phyloP scores from a whole-genome alignment of 2,888 invertebrate species.

The Ditula angustiorana region DNA sequence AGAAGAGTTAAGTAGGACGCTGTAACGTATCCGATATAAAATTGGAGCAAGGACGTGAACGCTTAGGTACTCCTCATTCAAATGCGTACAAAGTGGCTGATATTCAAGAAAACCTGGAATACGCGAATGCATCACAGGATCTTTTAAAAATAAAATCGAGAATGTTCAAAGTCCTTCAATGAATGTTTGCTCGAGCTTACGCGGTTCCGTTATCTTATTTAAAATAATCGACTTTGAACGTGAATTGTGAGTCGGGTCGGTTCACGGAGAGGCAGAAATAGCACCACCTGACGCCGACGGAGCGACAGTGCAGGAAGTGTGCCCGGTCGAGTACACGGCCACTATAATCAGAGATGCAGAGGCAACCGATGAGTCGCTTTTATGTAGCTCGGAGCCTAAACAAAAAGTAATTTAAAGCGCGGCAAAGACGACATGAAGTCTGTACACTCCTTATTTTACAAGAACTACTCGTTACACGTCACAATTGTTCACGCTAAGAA shows the following conservation, averaged over 20 bases:
- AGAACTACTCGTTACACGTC: no score
- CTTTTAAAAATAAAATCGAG: conserved; percentile 26
- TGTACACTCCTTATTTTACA: no score
- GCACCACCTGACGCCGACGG: conserved; percentile 68
- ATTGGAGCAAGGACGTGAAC: conserved; percentile 58
- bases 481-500: no score
- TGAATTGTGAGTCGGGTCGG: conserved; percentile 66
- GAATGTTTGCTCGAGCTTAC: conserved; percentile 52
- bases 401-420: conserved; percentile 38
- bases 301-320: conserved; percentile 68
- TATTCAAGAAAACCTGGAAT: conserved; percentile 9
- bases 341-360: conserved; percentile 45
- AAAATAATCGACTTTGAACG: conserved; percentile 78
- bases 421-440: conserved; percentile 2
- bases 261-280: conserved; percentile 79
- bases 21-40: conserved; percentile 56
- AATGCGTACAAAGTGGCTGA: conserved; percentile 12
- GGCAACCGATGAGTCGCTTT: conserved; percentile 32
- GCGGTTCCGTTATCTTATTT: conserved; percentile 53
- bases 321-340: conserved; percentile 61
- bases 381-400: conserved; percentile 29
- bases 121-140: conserved; percentile 3
- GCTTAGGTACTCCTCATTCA: conserved; percentile 16
- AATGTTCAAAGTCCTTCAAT: conserved; percentile 49
- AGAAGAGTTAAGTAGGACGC: conserved; percentile 62